Evolutionary conservation across 2,113 vertebrate genomes (phyloP).

Genomic region (Parotia lawesii): DNA sequence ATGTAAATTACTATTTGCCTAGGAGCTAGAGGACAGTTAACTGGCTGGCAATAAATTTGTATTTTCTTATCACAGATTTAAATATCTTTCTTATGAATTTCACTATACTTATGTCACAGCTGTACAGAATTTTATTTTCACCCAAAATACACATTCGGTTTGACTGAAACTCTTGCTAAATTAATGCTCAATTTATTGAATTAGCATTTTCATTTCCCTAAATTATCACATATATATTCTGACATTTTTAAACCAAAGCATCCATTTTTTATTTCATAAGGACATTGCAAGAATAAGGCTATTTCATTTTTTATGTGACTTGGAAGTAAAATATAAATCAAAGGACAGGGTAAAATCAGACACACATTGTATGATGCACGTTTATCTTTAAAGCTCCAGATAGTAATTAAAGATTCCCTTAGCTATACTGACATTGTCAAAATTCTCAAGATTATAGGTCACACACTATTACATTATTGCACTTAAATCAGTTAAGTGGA

Average conservation of each 20-base stretch:
- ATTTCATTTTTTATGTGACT: not conserved
- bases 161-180: not conserved
- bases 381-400: not conserved
- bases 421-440: not conserved
- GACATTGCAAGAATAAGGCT: not conserved
- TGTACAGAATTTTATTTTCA: not conserved
- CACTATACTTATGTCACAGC: not conserved
- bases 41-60: not conserved
- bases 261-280: not conserved
- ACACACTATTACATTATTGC: not conserved
- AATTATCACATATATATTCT: not conserved
- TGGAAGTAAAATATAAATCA: not conserved
- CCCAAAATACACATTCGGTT: not conserved
- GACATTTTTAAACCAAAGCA: not conserved
- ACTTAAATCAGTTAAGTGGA: not conserved
- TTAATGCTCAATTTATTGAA: not conserved
- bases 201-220: not conserved
- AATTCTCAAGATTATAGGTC: not conserved
- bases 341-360: not conserved
- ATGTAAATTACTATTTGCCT: not conserved
- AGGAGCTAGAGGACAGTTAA: not conserved
- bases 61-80: not conserved
- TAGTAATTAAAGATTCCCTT: not conserved
- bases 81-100: not conserved
- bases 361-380: not conserved